A percentile compares a stretch with the other conserved stretches of the same genome.
Evolutionary conservation across 2,113 vertebrate genomes (phyloP).

Genomic region (Hassar affinis): DNA sequence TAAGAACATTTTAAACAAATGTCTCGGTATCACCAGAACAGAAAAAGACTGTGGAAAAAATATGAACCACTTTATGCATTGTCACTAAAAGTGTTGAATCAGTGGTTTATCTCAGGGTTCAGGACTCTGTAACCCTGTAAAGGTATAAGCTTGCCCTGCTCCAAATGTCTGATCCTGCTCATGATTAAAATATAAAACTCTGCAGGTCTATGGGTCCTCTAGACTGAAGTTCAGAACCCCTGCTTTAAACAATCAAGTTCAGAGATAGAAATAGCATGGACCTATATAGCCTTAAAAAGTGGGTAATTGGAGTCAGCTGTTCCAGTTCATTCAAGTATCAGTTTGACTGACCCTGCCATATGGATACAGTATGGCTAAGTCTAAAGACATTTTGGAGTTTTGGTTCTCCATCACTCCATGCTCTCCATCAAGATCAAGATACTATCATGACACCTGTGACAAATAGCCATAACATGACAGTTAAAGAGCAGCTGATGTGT

Average conservation of each 20-base stretch:
- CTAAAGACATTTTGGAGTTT: not conserved
- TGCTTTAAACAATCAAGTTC: not conserved
- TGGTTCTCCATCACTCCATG: not conserved
- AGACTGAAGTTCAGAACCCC: slow-evolving; percentile 4
- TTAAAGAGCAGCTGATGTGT: not conserved
- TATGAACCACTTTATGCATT: not conserved
- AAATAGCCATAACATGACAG: not conserved
- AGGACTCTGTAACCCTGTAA: not conserved
- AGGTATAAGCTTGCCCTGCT: not conserved
- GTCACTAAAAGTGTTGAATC: not conserved
- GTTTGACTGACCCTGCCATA: not conserved
- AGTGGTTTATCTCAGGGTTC: not conserved
- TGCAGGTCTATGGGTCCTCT: not conserved
- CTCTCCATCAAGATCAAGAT: not conserved
- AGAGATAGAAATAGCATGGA: not conserved
- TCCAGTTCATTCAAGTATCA: not conserved
- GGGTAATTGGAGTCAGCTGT: not conserved
- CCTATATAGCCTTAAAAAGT: not conserved
- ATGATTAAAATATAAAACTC: slow-evolving; percentile 17
- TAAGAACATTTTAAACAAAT: not conserved
- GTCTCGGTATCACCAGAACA: not conserved
- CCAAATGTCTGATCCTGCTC: slow-evolving; percentile 4
- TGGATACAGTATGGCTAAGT: not conserved
- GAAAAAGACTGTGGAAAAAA: not conserved
- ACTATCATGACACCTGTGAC: not conserved